phyloP scores from a whole-genome alignment of 2,113 vertebrate species.

The Atrichornis clamosus region DNA sequence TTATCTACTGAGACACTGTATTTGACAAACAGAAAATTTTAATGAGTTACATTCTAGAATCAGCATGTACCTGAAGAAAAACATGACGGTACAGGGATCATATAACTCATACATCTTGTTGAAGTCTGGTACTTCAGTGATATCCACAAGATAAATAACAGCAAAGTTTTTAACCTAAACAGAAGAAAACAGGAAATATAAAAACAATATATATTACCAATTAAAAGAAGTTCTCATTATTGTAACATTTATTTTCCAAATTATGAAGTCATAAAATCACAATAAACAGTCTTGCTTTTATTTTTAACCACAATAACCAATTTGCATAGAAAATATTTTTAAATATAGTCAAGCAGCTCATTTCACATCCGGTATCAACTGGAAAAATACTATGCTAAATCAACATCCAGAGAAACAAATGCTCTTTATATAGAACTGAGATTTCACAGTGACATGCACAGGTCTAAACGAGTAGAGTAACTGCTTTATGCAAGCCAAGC shows the following conservation, averaged over 20 bases:
- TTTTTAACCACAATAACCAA: not conserved
- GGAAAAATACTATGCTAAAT: not conserved
- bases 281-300: not conserved
- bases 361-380: not conserved
- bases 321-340: not conserved
- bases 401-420: not conserved
- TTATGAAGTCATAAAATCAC: not conserved
- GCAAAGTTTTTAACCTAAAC: slow-evolving; percentile 97
- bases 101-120: slow-evolving; percentile 99
- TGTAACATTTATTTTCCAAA: not conserved
- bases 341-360: not conserved
- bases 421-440: not conserved
- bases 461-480: not conserved
- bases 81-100: slow-evolving; percentile 97
- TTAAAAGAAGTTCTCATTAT: not conserved
- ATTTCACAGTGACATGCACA: not conserved
- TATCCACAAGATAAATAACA: slow-evolving; percentile 97
- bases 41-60: not conserved
- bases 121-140: slow-evolving; percentile 98
- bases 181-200: not conserved
- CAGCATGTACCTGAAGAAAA: slow-evolving; percentile 91
- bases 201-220: not conserved
- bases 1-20: not conserved
- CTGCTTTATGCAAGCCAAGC: not conserved
- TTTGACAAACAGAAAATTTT: not conserved